Evolutionary conservation across 1,140 invertebrate genomes (phyloP), one percentile per base, ranked within the genome.

Genomic region (Eumaeus atala): DNA sequence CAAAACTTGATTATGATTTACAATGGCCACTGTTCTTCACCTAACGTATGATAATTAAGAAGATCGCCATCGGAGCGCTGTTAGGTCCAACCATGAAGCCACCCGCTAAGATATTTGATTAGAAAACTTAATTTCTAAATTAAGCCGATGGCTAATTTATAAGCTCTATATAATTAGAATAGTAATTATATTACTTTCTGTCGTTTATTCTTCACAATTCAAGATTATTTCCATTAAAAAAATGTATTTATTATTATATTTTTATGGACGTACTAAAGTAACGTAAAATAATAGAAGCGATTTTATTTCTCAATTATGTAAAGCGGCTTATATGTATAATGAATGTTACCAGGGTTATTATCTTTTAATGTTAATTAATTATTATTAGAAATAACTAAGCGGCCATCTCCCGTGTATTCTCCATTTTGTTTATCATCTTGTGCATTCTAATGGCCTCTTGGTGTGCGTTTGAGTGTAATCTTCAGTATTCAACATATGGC

Each of bases 151-250:
- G 16, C 40, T 44, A 44, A 44, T 44, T 44, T 44, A 44, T 17
- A 44, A 44, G 40, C 17, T 44, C 40, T 44, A 44, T 44, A 44
- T 44, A 44, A 44, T 44, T 44, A 44, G 40, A 44, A 44, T 44
- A 2, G 21, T 28, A 28, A 28, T 28, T 28, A 44, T 44, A 44
- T 17, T 10, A 37, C n/a, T 10, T 9, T 9, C 12, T 14, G 40
- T 37, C n/a, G 35, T 9, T 37, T 10, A 44, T 14, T 40, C n/a
- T 40, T 44, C 40, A 9, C 40, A 28, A 6, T 28, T 6, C 21
- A 44, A 16, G 16, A 14, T 44, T 16, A 16, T 44, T 16, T 16
- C 40, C 9, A 44, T 44, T 9, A 16, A 44, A 14, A 44, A 17
- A 44, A 28, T 28, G 21, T 44, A 44, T 44, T 44, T 14, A 9